phyloP scores from a whole-genome alignment of 2,888 invertebrate genomes.

The Geotrupes spiniger region DNA sequence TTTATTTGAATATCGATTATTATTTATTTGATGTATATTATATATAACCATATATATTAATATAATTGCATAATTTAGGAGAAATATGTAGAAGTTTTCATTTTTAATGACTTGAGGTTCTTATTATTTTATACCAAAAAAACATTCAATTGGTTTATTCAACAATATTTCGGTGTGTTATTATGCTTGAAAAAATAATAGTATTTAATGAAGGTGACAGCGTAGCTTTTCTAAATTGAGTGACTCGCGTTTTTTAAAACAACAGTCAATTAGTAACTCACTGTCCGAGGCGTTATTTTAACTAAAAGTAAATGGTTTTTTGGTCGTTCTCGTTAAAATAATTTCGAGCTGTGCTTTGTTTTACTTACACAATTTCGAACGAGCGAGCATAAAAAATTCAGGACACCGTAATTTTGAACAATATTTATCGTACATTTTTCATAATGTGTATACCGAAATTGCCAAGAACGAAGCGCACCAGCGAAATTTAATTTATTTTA shows the following conservation, averaged over 20 bases:
- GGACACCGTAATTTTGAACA: conserved; percentile 17
- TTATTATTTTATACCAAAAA: conserved; percentile 2
- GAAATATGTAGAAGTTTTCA: no score
- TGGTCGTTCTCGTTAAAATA: conserved; percentile 36
- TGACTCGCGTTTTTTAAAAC: conserved; percentile 43
- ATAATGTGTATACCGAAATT: conserved; percentile 11
- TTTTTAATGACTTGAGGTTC: no score
- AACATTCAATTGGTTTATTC: conserved; percentile 4
- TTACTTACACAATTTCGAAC: conserved; percentile 21
- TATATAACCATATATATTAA: no score
- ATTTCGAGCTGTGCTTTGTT: conserved; percentile 35
- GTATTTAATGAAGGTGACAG: conserved; percentile 41
- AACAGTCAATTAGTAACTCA: conserved; percentile 43
- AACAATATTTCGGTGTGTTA: conserved; percentile 7
- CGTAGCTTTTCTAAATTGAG: conserved; percentile 39
- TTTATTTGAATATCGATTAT: no score
- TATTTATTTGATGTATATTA: no score
- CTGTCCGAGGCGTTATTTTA: conserved; percentile 40
- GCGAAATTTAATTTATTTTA: conserved; percentile 27
- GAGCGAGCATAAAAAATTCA: conserved; percentile 16
- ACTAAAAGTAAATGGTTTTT: conserved; percentile 37
- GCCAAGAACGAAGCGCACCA: conserved; percentile 8
- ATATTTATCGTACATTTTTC: conserved; percentile 20
- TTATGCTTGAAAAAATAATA: conserved; percentile 37
- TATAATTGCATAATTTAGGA: no score